Evolutionary conservation across 2,888 invertebrate species (phyloP).

Genomic region (Exocentrus adspersus): DNA sequence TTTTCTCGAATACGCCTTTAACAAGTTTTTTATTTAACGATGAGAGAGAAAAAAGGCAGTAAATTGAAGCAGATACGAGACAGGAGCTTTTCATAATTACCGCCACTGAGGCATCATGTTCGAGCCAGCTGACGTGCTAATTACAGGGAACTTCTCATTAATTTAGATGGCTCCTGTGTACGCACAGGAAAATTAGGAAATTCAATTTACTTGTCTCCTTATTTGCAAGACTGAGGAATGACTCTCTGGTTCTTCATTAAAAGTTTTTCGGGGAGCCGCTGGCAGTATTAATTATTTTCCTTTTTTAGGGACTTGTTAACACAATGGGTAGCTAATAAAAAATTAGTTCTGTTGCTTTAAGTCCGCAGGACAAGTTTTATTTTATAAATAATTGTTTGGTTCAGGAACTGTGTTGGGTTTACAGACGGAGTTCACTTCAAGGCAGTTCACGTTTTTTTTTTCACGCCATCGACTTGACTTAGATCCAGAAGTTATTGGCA

Average conservation of each 20-base stretch:
- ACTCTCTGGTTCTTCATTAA: constrained; percentile 21
- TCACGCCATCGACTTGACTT: too few species aligned
- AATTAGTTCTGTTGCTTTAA: too few species aligned
- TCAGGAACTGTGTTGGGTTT: too few species aligned
- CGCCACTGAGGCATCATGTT: constrained; percentile 39
- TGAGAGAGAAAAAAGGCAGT: constrained; percentile 9
- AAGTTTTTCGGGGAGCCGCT: constrained; percentile 11
- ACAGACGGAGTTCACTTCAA: too few species aligned
- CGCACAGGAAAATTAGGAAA: constrained; percentile 27
- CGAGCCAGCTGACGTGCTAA: constrained; percentile 42
- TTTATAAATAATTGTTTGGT: too few species aligned
- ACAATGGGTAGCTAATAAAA: too few species aligned
- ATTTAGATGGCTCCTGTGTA: constrained; percentile 37
- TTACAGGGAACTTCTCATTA: constrained; percentile 39
- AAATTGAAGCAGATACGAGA: constrained; percentile 31
- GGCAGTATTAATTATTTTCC: neutral
- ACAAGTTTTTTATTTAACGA: constrained; percentile 21
- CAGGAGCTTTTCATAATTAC: constrained; percentile 41
- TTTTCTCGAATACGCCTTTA: neutral
- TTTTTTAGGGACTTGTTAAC: neutral
- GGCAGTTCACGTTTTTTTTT: neutral
- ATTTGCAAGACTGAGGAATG: constrained; percentile 18
- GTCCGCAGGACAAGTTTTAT: too few species aligned
- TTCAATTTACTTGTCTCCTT: constrained; percentile 22
- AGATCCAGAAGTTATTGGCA: too few species aligned